Conservation (phyloP, 2,888 invertebrate genomes). For the Caenorhabditis parvicauda region DNA sequence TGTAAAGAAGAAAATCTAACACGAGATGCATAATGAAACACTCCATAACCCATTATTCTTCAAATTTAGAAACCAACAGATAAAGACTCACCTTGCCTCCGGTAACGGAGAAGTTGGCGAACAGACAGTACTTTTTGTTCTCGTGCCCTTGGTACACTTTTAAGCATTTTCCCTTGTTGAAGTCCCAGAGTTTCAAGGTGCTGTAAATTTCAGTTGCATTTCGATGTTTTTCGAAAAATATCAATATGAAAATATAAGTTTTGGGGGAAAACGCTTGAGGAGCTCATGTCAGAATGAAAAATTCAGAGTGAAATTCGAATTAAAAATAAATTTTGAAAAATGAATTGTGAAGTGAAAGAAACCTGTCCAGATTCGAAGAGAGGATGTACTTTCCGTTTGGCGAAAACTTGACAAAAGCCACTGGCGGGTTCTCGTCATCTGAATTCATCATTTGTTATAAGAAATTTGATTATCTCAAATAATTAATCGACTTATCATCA, state of each 20-base stretch:
- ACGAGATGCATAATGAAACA: too few relatives aligned
- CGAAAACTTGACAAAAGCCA: slow-evolving; percentile 98
- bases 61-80: neutral
- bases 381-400: slow-evolving; percentile 99
- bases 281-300: too few relatives aligned
- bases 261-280: too few relatives aligned
- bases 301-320: too few relatives aligned
- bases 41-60: too few relatives aligned
- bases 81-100: slow-evolving; percentile 85
- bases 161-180: slow-evolving; percentile 94
- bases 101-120: slow-evolving; percentile 98
- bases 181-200: slow-evolving; percentile 97
- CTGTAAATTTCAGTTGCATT: slow-evolving; percentile 50
- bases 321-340: too few relatives aligned
- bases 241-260: neutral
- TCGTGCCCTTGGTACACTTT: slow-evolving; percentile 97
- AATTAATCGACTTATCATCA: too few relatives aligned
- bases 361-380: slow-evolving; percentile 95
- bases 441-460: slow-evolving; percentile 17
- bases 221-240: slow-evolving; percentile 1
- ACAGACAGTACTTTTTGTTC: slow-evolving; percentile 99
- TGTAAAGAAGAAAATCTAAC: too few relatives aligned
- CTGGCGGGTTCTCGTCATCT: slow-evolving; percentile 99
- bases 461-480: too few relatives aligned
- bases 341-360: too few relatives aligned